Percentiles rank a stretch among this genome's conserved stretches.
These are phyloP conservation scores for Lycodopsis pacificus DNA, from an alignment of 2,797 vertebrate species.

Conservation along the genomic window DNA sequence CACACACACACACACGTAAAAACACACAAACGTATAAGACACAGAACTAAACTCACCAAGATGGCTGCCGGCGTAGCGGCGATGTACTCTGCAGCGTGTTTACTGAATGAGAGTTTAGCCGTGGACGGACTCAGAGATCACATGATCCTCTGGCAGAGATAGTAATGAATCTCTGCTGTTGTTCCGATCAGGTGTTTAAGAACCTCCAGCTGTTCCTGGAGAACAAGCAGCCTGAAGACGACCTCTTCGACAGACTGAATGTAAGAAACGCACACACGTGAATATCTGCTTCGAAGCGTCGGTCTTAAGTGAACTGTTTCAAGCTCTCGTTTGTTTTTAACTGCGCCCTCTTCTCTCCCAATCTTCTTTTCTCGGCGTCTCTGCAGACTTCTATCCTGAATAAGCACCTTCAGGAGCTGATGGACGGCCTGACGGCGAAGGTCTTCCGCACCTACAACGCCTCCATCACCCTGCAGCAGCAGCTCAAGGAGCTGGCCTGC, in stretches of 20 bases:
- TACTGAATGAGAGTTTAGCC: too few relatives aligned
- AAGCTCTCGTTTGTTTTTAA: background rate
- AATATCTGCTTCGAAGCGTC: background rate
- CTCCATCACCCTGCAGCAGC: conserved; percentile 96
- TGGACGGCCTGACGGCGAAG: conserved; percentile 97
- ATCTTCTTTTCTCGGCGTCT: conserved; percentile 12
- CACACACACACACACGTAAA: too few relatives aligned
- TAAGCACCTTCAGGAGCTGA: conserved; percentile 97
- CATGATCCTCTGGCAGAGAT: too few relatives aligned
- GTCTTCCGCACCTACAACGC: conserved; percentile 98
- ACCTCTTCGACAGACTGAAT: conserved; percentile 97
- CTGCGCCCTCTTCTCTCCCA: background rate
- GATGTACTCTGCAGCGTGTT: too few relatives aligned
- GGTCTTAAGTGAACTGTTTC: background rate
- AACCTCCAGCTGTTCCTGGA: conserved; percentile 98
- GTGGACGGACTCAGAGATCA: too few relatives aligned
- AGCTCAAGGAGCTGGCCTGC: conserved; percentile 93
- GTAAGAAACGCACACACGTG: conserved; percentile 80
- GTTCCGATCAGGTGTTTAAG: conserved; percentile 91
- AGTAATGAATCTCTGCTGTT: background rate
- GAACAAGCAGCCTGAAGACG: conserved; percentile 96
- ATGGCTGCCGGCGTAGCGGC: too few relatives aligned
- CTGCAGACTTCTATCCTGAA: conserved; percentile 95
- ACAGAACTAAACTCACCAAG: too few relatives aligned
- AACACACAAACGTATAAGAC: too few relatives aligned